Evolutionary conservation across 2,797 vertebrate genomes (phyloP).

Genomic region (Phataginus tetradactyla): DNA sequence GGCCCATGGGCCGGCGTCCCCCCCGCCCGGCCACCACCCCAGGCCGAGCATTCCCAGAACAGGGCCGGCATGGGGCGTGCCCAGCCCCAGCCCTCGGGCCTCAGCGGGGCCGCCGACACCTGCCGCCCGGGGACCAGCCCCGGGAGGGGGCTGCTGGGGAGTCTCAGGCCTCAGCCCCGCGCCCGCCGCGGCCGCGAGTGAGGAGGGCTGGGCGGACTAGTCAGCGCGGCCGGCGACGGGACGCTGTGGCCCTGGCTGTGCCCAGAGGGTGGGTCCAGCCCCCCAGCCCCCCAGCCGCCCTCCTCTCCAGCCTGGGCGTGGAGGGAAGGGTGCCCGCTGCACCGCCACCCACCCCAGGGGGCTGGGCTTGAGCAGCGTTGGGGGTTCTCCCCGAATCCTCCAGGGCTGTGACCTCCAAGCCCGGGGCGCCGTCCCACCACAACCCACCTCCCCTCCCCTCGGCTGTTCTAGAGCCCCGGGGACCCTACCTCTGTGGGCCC

Average conservation of each 20-base stretch:
- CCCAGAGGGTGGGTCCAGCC: fast-evolving
- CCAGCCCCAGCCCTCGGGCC: background rate
- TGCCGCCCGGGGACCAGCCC: fast-evolving
- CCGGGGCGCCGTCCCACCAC: fast-evolving
- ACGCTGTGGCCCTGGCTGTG: fast-evolving
- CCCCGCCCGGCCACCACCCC: background rate
- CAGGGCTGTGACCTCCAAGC: too few relatives aligned
- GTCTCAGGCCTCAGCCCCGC: background rate
- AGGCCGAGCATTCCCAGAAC: background rate
- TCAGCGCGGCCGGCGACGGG: fast-evolving
- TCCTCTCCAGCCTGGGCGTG: fast-evolving
- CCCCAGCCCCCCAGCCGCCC: fast-evolving
- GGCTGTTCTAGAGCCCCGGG: background rate
- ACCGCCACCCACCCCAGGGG: background rate
- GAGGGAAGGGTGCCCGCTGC: fast-evolving
- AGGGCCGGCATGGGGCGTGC: fast-evolving
- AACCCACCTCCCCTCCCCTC: background rate
- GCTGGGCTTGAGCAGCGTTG: background rate
- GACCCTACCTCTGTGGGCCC: background rate
- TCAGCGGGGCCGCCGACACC: background rate
- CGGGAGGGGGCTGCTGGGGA: fast-evolving
- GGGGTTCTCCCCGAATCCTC: background rate
- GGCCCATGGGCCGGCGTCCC: fast-evolving
- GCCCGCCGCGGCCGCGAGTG: background rate
- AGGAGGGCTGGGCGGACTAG: background rate